A percentile compares a stretch with the other conserved stretches of the same genome.
These are phyloP conservation scores for Prosapia bicincta DNA, from an alignment of 2,888 invertebrate species.

Conservation along the genomic window DNA sequence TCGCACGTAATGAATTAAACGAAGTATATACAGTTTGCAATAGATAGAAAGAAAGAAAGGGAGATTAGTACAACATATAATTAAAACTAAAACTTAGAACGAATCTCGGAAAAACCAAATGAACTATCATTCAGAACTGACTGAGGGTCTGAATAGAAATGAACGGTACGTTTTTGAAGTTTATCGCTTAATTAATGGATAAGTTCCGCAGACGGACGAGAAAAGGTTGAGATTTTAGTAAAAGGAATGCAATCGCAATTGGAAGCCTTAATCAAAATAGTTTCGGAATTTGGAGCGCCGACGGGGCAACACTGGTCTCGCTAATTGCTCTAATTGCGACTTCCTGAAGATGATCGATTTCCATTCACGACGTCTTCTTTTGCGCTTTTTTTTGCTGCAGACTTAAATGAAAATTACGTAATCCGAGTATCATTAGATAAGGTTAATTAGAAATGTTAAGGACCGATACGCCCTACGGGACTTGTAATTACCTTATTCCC, in stretches of 20 bases:
- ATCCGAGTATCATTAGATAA: slow-evolving; percentile 20
- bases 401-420: slow-evolving; percentile 26
- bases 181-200: not conserved
- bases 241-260: slow-evolving; percentile 27
- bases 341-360: slow-evolving; percentile 17
- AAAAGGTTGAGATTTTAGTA: slow-evolving; percentile 29
- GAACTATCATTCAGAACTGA: not conserved
- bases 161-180: not conserved
- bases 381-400: slow-evolving; percentile 13
- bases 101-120: too few species aligned
- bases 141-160: not conserved
- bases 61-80: too few species aligned
- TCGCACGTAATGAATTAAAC: too few species aligned
- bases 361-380: slow-evolving; percentile 21
- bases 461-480: not conserved
- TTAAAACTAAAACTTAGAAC: too few species aligned
- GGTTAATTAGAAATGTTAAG: slow-evolving; percentile 17
- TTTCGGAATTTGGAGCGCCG: slow-evolving; percentile 13
- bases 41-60: too few species aligned
- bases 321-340: slow-evolving; percentile 24
- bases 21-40: too few species aligned
- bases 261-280: slow-evolving; percentile 30
- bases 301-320: not conserved
- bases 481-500: not conserved
- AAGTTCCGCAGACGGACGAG: not conserved